phyloP scores from a whole-genome alignment of 2,888 invertebrate genomes.

The Mythimna loreyi region DNA sequence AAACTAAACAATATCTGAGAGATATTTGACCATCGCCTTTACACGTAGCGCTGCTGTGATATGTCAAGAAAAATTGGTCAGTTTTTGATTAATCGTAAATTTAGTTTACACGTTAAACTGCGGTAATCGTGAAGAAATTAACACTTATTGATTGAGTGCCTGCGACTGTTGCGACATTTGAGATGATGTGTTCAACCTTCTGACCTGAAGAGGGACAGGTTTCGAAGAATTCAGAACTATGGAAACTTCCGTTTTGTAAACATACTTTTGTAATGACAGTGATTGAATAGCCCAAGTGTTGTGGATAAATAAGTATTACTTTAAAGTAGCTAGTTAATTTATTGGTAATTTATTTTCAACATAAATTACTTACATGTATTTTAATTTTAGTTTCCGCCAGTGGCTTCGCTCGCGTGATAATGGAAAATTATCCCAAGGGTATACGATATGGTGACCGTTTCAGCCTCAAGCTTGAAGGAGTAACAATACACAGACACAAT shows the following conservation, averaged over 20 bases:
- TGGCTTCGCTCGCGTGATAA: no score
- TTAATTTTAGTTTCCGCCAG: no score
- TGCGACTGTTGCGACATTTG: conserved; percentile 47
- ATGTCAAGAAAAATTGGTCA: conserved; percentile 16
- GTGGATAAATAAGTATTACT: neutral
- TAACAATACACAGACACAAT: no score
- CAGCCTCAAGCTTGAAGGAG: no score
- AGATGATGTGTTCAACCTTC: conserved; percentile 33
- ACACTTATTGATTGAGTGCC: conserved; percentile 52
- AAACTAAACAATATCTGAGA: neutral
- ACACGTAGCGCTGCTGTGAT: neutral
- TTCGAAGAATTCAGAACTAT: neutral
- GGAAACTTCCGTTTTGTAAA: conserved; percentile 20
- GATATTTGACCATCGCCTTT: neutral
- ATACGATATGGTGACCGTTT: no score
- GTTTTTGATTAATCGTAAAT: conserved; percentile 74
- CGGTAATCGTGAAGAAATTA: conserved; percentile 61
- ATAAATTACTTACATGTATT: no score
- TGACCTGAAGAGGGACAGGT: neutral
- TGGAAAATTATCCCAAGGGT: no score
- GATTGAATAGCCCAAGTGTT: neutral
- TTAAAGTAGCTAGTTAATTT: neutral
- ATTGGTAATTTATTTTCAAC: no score
- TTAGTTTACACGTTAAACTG: conserved; percentile 55
- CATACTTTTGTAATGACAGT: neutral